A percentile compares a stretch with the other conserved stretches of the same genome.
phyloP scores from a whole-genome alignment of 2,888 invertebrate species.

The Chaitophorus viminalis region DNA sequence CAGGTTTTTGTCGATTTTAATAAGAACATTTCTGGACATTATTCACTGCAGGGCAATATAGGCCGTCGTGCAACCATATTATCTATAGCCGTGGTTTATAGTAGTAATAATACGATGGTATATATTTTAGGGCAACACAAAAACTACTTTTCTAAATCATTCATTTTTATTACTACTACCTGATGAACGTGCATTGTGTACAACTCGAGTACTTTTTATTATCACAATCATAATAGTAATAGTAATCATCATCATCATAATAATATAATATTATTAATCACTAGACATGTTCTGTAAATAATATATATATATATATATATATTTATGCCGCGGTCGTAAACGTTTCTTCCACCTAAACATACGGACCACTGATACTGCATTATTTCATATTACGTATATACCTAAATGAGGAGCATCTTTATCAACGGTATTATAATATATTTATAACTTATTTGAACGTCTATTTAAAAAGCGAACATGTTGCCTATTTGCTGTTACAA shows the following conservation, averaged over 20 bases:
- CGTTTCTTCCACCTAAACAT: not conserved
- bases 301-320: too few species aligned
- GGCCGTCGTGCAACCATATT: too few species aligned
- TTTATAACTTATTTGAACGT: not conserved
- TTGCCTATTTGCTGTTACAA: not conserved
- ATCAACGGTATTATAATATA: too few species aligned
- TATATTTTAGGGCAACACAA: not conserved
- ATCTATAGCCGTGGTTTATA: too few species aligned
- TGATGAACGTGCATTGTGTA: not conserved
- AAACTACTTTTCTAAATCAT: not conserved
- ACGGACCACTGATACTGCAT: not conserved
- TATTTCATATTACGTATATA: not conserved
- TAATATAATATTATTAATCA: too few species aligned
- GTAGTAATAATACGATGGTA: not conserved
- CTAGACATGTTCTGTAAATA: not conserved
- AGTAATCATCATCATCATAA: too few species aligned
- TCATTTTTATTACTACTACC: not conserved
- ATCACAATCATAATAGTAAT: not conserved
- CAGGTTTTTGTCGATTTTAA: too few species aligned
- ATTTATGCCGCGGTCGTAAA: not conserved
- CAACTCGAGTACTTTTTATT: not conserved
- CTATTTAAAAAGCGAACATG: not conserved
- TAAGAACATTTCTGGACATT: too few species aligned
- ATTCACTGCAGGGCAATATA: too few species aligned
- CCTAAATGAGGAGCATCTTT: not conserved